Base-by-base conservation (phyloP, 2,113 vertebrate species). In the Grammomys dolichurus region DNA sequence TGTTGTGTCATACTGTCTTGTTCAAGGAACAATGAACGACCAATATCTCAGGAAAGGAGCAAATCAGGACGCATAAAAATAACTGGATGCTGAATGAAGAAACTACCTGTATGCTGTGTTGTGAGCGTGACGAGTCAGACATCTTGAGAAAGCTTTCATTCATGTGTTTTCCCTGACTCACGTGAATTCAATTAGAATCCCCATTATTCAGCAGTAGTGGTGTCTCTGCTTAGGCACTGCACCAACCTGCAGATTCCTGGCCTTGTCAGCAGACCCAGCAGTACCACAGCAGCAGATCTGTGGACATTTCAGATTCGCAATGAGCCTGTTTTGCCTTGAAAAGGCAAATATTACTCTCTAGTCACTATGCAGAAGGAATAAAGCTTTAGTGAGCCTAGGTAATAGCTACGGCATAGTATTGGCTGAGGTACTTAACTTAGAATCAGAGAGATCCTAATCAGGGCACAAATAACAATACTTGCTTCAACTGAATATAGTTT, bases 141-240 rank as follows among this genome's bases (percentile, higher is more conserved):
- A 7, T 22, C 36, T 97, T 93, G 33, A 72, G 31, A 93, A 97
- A 96, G 26, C 26, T 97, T 96, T 93, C 7, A 90, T 96, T 93
- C 95, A 48, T 76, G 1, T 73, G 87, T 89, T 96, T 96, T 51
- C 36, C 17, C 65, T 95, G 96, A 76, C 51, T 90, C 77, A 82
- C 7, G 2, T 0, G 94, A 92, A 96, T 72, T 96, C 91, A 96
- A 80, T 96, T 81, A 98, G 97, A 97, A 82, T 87, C 92, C 96
- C 84, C 48, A 73, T 95, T 97, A 94, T 60, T 80, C 58, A 54
- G 33, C 72, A 48, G 14, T 75, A 87, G 7, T 75, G 70, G 93
- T 91, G 60, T 31, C 56, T 90, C 16, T 24, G 73, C 67, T 85
- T 0, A 92, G 73, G 82, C 8, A 70, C 40, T 1, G 94, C 87